Base-by-base conservation (phyloP, 2,888 invertebrate species). In the Parnassius smintheus region DNA sequence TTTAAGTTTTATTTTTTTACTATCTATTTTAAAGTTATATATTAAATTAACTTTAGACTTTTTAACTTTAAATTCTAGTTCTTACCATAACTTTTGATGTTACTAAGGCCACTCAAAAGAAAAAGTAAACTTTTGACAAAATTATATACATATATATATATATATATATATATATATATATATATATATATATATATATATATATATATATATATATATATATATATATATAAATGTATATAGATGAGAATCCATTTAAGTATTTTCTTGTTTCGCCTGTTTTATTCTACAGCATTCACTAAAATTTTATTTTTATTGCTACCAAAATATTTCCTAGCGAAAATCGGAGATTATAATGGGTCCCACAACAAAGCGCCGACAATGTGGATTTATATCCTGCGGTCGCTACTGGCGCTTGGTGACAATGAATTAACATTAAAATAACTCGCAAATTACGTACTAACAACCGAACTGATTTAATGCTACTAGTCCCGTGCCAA, bases 391-490 rank as follows among this genome's bases (percentile, higher is more conserved):
- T 70, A 70, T 69, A 62, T 61, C 52, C 64, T 60, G 68, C 51
- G 63, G 63, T 59, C 59, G 55, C 46, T 3, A 12, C 46, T 35
- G 58, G 54, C 62, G 55, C 46, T 51, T 58, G 62, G 56, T 64
- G 60, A 59, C 69, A 56, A 66, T 68, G 73, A 77, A 80, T 81
- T 75, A 76, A 75, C 79, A 77, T 80, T 75, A 75, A 78, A 80
- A 78, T 77, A 74, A 78, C 77, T 80, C 70, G 62, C 75, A 75
- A 79, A 77, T 76, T 77, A 74, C 70, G 70, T 70, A 67, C 72
- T 73, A 75, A 79, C 74, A 71, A 70, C 63, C 66, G 52, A 68
- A 65, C 49, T 62, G 73, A 72, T 72, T 70, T 75, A 69, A 59
- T 61, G 51, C 22, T 13, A 57, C 48, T 51, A 41, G 12, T 46